These are phyloP conservation scores for Sebastes hopkinsi DNA, from an alignment of 2,797 vertebrate species.

Conservation along the genomic window DNA sequence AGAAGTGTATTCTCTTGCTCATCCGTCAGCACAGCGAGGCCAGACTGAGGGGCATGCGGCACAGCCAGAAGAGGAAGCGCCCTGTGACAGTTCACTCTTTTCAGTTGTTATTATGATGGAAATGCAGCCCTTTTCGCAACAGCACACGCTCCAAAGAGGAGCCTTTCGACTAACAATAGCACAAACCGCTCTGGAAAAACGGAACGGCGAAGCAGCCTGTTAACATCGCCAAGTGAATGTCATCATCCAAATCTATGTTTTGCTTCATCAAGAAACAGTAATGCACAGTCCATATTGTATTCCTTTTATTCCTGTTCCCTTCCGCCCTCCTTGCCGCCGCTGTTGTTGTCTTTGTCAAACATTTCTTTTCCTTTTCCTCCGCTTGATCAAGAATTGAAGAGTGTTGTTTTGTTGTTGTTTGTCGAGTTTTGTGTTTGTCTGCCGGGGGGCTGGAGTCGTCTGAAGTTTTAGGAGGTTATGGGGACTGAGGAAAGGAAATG, in stretches of 20 bases:
- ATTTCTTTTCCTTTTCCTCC: constrained; percentile 42
- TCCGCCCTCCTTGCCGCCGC: constrained; percentile 22
- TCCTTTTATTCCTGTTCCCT: constrained; percentile 55
- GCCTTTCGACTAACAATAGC: constrained; percentile 44
- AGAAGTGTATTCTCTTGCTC: constrained; percentile 43
- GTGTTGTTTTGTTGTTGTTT: constrained; percentile 49
- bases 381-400: constrained; percentile 55
- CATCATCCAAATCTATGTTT: constrained; percentile 52
- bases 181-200: constrained; percentile 18
- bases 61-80: constrained; percentile 51
- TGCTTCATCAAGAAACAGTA: constrained; percentile 56
- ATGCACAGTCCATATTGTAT: constrained; percentile 51
- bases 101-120: constrained; percentile 66
- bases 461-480: constrained; percentile 46
- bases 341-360: constrained; percentile 39
- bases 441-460: constrained; percentile 1
- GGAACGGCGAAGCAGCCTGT: constrained; percentile 44
- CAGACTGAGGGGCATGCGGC: constrained; percentile 59
- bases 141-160: constrained; percentile 16
- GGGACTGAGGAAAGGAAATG: constrained; percentile 27
- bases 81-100: constrained; percentile 65
- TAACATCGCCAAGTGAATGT: constrained; percentile 46
- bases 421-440: constrained; percentile 35
- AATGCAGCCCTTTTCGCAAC: constrained; percentile 53
- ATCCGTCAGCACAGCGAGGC: constrained; percentile 61